phyloP scores from a whole-genome alignment of 2,888 invertebrate genomes.

The Blera fallax region DNA sequence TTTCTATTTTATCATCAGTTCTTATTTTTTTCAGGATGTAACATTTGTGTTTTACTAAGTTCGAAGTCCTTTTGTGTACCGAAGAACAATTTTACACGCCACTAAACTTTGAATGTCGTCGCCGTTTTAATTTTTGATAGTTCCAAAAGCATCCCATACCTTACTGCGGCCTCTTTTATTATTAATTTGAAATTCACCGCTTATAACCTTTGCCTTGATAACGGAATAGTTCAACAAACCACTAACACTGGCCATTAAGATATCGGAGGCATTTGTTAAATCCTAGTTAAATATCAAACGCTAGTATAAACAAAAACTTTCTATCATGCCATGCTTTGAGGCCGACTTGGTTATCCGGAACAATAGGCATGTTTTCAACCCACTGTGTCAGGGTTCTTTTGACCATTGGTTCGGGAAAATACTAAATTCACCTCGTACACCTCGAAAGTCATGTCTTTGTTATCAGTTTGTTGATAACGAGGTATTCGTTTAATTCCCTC shows the following conservation, averaged over 20 bases:
- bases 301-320: background rate
- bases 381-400: too few relatives aligned
- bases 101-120: constrained; percentile 25
- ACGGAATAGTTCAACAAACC: constrained; percentile 31
- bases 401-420: too few relatives aligned
- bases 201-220: constrained; percentile 53
- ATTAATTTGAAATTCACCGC: constrained; percentile 42
- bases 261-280: constrained; percentile 7
- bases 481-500: too few relatives aligned
- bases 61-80: constrained; percentile 44
- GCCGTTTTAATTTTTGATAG: constrained; percentile 40
- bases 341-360: too few relatives aligned
- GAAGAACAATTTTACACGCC: constrained; percentile 9
- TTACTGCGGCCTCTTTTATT: constrained; percentile 52
- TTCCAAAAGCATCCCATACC: constrained; percentile 59
- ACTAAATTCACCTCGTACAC: too few relatives aligned
- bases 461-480: too few relatives aligned
- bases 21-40: constrained; percentile 35
- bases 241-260: constrained; percentile 12
- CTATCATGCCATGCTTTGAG: too few relatives aligned
- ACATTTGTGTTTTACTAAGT: constrained; percentile 57
- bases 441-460: too few relatives aligned
- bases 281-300: constrained; percentile 5
- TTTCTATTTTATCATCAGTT: constrained; percentile 1
- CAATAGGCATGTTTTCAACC: too few relatives aligned